Evolutionary conservation across 1,140 invertebrate species (phyloP), one percentile per base, ranked within the genome.

Genomic region (Calycopis cecrops): DNA sequence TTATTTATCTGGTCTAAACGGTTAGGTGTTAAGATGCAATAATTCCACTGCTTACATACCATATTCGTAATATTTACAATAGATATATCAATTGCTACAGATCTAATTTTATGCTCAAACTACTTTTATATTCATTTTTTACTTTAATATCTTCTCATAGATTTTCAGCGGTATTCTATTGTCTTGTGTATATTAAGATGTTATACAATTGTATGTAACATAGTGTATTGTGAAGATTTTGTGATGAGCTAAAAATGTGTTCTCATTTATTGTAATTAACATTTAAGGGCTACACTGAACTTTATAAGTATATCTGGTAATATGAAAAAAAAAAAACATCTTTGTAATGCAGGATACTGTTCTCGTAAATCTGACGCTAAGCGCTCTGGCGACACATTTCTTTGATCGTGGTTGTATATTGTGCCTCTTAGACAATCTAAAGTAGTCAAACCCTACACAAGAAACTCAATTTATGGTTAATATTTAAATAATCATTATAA

Each of bases 31-130:
- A 44, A 14, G 17, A 44, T 44, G 40, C 40, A 44, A 44, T 44
- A 44, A 44, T 44, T 44, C 40, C 40, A 44, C 40, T 44, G 40
- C 40, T 44, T 44, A 44, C 40, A 44, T 44, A 44, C 40, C 40
- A 44, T 44, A 44, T 44, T 40, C 40, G 14, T 44, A 44, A 44
- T 16, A 17, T 44, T 44, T 44, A 44, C 12, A 44, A 44, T 16
- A 16, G 40, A 44, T 44, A 40, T 16, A 28, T n/a, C 21, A 3
- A 28, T 44, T 16, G 40, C 40, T 44, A 44, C 40, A 44, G 40
- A 44, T 44, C 16, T 44, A 28, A 28, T 44, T 44, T 16, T 44
- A 44, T 44, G 40, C 40, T 44, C 40, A 44, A 44, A 44, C 40
- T 18, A 44, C 17, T 1, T 16, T 16, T 44, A 44, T 44, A 14